These are phyloP conservation scores for Xiphophorus maculatus DNA, from an alignment of 2,113 vertebrate species.

Conservation along the genomic window DNA sequence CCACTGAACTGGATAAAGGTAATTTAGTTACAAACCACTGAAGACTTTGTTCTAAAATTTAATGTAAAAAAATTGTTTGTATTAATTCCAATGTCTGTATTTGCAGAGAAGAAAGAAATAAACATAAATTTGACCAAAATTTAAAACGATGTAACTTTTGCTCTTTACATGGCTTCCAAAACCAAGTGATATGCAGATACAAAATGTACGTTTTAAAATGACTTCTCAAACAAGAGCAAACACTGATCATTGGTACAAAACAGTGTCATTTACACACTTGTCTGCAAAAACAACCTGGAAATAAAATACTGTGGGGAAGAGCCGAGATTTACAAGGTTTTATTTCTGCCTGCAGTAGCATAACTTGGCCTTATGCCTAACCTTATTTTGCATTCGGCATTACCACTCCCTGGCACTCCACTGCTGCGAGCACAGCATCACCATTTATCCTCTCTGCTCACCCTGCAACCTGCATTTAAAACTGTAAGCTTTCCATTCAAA, in stretches of 20 bases:
- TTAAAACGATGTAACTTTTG: not conserved
- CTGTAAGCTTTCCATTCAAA: not conserved
- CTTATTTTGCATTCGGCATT: conserved; percentile 16
- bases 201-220: not conserved
- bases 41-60: not conserved
- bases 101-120: not conserved
- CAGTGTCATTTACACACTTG: conserved; percentile 5
- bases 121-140: not conserved
- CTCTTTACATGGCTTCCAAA: not conserved
- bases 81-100: not conserved
- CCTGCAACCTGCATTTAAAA: conserved; percentile 23
- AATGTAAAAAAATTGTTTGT: not conserved
- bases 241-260: not conserved
- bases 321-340: conserved; percentile 19
- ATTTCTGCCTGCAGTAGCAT: not conserved
- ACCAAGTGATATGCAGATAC: not conserved
- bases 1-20: conserved; percentile 4
- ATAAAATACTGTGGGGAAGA: not conserved
- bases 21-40: conserved; percentile 12
- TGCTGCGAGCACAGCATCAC: conserved; percentile 22
- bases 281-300: conserved; percentile 5
- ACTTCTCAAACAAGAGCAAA: not conserved
- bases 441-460: conserved; percentile 10
- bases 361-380: conserved; percentile 2
- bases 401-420: conserved; percentile 28